A percentile compares a stretch with the other conserved stretches of the same genome.
Evolutionary conservation across 2,797 vertebrate species (phyloP).

Genomic region (Cossypha caffra): DNA sequence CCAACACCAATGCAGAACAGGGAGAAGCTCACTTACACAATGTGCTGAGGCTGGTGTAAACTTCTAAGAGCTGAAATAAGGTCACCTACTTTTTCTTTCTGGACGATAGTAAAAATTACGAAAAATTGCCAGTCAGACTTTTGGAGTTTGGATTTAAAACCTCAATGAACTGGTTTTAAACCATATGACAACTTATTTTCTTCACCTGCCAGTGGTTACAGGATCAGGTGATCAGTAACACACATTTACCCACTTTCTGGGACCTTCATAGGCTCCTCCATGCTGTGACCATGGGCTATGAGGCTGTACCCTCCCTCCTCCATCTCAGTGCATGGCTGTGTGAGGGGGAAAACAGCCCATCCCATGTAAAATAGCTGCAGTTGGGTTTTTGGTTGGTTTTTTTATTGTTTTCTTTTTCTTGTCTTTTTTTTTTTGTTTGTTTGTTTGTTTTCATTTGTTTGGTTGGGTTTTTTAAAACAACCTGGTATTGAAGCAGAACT

Average conservation of each 20-base stretch:
- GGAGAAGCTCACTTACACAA: background rate
- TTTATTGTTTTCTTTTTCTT: background rate
- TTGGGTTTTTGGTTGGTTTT: background rate
- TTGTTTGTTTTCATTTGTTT: background rate
- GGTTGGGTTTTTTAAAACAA: background rate
- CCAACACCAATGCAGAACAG: background rate
- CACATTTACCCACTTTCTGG: background rate
- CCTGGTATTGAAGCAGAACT: background rate
- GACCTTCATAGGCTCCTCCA: background rate
- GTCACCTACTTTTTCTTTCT: background rate
- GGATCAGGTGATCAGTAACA: background rate
- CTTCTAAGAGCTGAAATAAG: slow-evolving; percentile 1
- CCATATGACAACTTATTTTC: background rate
- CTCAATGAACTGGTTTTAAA: background rate
- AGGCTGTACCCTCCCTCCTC: background rate
- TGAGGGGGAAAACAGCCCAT: background rate
- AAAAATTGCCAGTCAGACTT: background rate
- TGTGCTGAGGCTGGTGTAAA: background rate
- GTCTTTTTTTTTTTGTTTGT: too few species aligned
- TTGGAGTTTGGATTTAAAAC: background rate
- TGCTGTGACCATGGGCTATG: background rate
- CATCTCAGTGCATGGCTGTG: background rate
- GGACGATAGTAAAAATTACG: background rate
- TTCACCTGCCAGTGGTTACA: background rate
- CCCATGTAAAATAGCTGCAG: background rate